Evolutionary conservation across 2,888 invertebrate genomes (phyloP), one percentile per base, ranked within the genome.

Genomic region (Drosophila setosimentum): DNA sequence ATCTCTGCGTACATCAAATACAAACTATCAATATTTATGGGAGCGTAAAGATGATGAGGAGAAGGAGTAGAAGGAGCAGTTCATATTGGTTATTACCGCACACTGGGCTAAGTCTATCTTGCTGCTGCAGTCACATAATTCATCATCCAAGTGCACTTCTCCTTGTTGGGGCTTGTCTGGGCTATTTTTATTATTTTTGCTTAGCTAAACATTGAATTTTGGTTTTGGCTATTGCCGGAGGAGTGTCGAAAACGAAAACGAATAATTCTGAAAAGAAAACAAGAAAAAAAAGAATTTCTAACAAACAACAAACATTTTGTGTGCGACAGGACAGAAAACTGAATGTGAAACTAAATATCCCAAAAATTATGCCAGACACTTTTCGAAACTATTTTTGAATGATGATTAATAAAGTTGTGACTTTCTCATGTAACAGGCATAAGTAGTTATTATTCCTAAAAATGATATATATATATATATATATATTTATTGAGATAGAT

Each of bases 121-220:
- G 45, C 65, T 71, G 69, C 65, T 77, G 64, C 73, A 73, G 77
- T 87, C 77, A 87, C 86, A 87, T 87, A 89, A 75, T 87, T 89
- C 76, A 70, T 66, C 40, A 73, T 68, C 40, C 33, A 33, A 61
- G 58, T 71, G 67, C 71, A 66, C 71, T 67, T 71, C 64, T 57
- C 16, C 32, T 53, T 53, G 16, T 51, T 51, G 32, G 29, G n/a
- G 32, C 16, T 45, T 4, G 45, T 3, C 7, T 13, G 30, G 10
- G 53, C 4, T 18, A 13, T 18, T 6, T 32, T 71, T 70, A 33
- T 30, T 54, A 18, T 33, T 29, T 29, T 53, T 61, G 37, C 33
- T 78, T 78, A 86, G 76, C 72, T 73, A 68, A 88, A 87, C 87
- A 87, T 87, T 77, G 89, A 86, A 83, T 88, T 90, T 78, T 24